These are phyloP conservation scores for Mormyrops boulengeri DNA, from an alignment of 2,797 vertebrate species.

Conservation along the genomic window DNA sequence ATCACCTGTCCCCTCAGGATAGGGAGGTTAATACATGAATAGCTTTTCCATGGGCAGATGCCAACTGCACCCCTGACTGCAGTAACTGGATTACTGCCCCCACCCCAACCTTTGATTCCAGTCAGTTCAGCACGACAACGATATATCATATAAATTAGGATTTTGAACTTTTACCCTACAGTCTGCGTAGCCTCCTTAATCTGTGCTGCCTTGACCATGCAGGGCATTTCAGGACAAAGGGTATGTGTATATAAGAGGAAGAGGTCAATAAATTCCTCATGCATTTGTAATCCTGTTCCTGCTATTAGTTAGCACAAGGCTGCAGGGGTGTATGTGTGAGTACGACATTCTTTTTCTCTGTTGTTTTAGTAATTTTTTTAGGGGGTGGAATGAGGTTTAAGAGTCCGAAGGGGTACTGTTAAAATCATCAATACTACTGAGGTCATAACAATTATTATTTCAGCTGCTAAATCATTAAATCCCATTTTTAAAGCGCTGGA, in stretches of 20 bases:
- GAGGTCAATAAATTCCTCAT: background rate
- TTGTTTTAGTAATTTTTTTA: background rate
- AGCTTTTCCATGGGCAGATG: background rate
- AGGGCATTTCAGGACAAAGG: background rate
- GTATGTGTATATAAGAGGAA: background rate
- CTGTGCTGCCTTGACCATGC: background rate
- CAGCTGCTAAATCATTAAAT: background rate
- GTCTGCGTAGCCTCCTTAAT: background rate
- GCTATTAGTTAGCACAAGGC: background rate
- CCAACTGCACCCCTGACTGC: background rate
- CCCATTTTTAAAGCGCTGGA: background rate
- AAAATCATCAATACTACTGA: background rate
- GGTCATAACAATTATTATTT: background rate
- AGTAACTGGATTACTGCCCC: slow-evolving; percentile 9
- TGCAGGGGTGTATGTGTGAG: background rate
- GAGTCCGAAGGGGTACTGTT: background rate
- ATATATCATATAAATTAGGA: slow-evolving; percentile 15
- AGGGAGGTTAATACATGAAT: background rate
- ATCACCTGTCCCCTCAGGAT: background rate
- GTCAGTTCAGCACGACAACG: slow-evolving; percentile 17
- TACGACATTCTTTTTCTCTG: background rate
- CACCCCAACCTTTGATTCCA: background rate
- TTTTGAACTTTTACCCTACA: slow-evolving; percentile 9
- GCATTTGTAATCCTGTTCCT: background rate
- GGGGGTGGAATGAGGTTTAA: background rate